Base-by-base conservation (phyloP, 2,797 vertebrate genomes). In the Gallinago nigripennis region DNA sequence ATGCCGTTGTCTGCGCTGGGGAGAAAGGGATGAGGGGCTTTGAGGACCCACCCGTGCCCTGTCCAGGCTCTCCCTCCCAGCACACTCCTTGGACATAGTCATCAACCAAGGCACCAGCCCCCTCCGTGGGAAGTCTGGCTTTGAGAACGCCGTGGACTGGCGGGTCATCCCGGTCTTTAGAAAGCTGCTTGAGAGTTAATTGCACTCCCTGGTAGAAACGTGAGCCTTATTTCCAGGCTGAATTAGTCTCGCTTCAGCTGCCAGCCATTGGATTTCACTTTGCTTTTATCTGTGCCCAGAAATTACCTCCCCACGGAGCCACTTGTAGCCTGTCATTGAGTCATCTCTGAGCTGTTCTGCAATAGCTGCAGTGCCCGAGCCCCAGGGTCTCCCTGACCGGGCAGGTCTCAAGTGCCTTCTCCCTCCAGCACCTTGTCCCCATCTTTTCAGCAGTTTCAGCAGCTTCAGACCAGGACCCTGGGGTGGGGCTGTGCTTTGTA, bases 201-300 rank as follows among this genome's bases (percentile, higher is more conserved):
- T 80, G 63, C 45, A 16, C 57, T 81, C 92, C 58, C 61, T 83
- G 37, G 48, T 83, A 92, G 85, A 81, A 95, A 91, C 1, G 19
- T 94, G 89, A 91, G 90, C 85, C 57, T 78, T 81, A 73, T 83
- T 90, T 95, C 79, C 65, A 85, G 82, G 45, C 76, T 88, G 82
- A 91, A 88, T 95, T 95, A 90, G 90, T 96, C 69, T 92, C 50
- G 76, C 88, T 92, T 93, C 91, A 92, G 85, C 80, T 95, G 85
- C 65, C 85, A 92, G 75, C 60, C 79, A 81, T 68, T 96, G 94
- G 93, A 94, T 96, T 95, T 94, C 87, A 82, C 76, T 95, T 94
- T 87, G 89, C 68, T 87, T 95, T 82, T 91, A 83, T 95, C 91
- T 91, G 53, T 89, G 85, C 72, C 57, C 79, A 91, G 95, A 92